Percentiles rank a stretch among this genome's conserved stretches.
These are phyloP conservation scores for Saturnia japonica DNA, from an alignment of 2,888 invertebrate species.

Conservation along the genomic window DNA sequence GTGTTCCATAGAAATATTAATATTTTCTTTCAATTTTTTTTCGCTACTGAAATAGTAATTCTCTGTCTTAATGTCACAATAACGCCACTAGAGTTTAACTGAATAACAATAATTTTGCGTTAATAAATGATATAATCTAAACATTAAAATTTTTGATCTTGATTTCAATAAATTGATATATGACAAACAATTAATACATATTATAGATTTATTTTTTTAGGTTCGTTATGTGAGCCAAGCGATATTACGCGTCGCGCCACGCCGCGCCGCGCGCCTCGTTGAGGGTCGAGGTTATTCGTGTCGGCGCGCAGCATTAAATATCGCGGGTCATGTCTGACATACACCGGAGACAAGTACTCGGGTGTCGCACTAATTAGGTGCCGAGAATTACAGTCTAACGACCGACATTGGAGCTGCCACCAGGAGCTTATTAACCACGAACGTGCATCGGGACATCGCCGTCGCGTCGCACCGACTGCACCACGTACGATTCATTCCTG, in stretches of 20 bases:
- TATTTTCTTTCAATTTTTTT: too few relatives aligned
- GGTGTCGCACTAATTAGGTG: constrained; percentile 73
- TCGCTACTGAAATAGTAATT: too few relatives aligned
- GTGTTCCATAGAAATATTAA: too few relatives aligned
- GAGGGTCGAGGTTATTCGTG: constrained; percentile 21
- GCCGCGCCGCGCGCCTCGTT: background rate
- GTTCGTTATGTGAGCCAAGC: background rate
- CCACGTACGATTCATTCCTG: constrained; percentile 45
- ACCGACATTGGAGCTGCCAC: constrained; percentile 67
- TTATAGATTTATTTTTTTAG: background rate
- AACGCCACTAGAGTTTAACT: too few relatives aligned
- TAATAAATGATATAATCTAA: too few relatives aligned
- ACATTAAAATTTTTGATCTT: too few relatives aligned
- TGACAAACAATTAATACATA: too few relatives aligned
- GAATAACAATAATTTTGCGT: too few relatives aligned
- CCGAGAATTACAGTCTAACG: constrained; percentile 76
- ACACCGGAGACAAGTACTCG: constrained; percentile 60
- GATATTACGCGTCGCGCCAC: background rate
- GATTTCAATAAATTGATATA: too few relatives aligned
- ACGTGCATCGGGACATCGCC: constrained; percentile 39
- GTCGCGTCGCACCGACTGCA: constrained; percentile 25
- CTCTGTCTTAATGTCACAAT: too few relatives aligned
- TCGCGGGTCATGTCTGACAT: constrained; percentile 72
- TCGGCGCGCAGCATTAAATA: constrained; percentile 49
- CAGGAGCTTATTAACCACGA: constrained; percentile 67